Percentiles rank a stretch among this genome's conserved stretches.
Conservation (phyloP, 53 echinoderm and acorn worm species). For the Hippasteria phrygiana region DNA sequence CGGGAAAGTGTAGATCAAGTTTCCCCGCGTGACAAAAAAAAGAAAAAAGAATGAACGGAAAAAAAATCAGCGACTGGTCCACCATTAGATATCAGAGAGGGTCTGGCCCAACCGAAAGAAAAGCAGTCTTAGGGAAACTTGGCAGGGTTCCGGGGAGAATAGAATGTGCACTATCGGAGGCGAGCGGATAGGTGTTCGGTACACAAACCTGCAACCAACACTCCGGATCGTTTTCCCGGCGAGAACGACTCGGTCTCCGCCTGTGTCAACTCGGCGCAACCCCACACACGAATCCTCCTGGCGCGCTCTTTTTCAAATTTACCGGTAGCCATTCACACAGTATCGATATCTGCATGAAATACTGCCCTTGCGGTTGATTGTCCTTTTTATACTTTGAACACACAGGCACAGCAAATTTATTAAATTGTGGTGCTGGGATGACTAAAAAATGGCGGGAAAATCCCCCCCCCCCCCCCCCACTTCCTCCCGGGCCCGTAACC, state of each 20-base stretch:
- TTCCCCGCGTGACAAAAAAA: constrained; percentile 7
- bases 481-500: no score
- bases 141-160: constrained; percentile 32
- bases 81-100: not conserved
- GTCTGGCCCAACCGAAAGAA: not conserved
- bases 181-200: constrained; percentile 38
- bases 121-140: constrained; percentile 45
- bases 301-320: constrained; percentile 53
- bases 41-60: not conserved
- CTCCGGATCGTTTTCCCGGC: constrained; percentile 53
- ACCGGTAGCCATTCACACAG: constrained; percentile 30
- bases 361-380: constrained; percentile 43
- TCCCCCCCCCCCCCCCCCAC: not conserved
- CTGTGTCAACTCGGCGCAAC: constrained; percentile 55
- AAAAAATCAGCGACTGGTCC: no score
- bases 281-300: constrained; percentile 41
- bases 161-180: constrained; percentile 57
- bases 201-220: constrained; percentile 57
- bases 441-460: not conserved
- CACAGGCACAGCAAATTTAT: constrained; percentile 17
- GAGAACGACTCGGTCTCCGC: constrained; percentile 40
- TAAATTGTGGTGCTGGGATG: constrained; percentile 8
- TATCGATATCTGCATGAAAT: constrained; percentile 51
- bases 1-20: constrained; percentile 54
- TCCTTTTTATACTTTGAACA: constrained; percentile 29